These are phyloP conservation scores for Drosophila seclusa DNA, from an alignment of 2,888 invertebrate species.

Conservation along the genomic window DNA sequence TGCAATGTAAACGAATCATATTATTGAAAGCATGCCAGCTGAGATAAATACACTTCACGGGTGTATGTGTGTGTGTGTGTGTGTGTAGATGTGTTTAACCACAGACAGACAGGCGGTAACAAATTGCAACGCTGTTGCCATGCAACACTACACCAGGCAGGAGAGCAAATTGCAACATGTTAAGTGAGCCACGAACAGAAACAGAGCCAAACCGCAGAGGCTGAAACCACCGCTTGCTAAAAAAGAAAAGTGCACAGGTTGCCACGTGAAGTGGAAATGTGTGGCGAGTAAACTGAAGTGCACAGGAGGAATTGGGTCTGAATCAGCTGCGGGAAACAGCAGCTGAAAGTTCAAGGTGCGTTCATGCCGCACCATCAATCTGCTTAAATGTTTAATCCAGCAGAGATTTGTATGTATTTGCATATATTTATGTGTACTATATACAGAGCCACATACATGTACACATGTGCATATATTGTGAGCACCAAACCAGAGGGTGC, in stretches of 20 bases:
- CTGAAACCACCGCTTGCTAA: slow-evolving; percentile 24
- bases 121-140: slow-evolving; percentile 40
- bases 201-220: slow-evolving; percentile 33
- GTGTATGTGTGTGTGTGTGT: background rate
- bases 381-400: slow-evolving; percentile 78
- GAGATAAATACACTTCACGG: slow-evolving; percentile 29
- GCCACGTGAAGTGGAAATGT: slow-evolving; percentile 48
- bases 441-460: background rate
- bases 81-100: slow-evolving; percentile 42
- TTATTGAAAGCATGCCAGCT: slow-evolving; percentile 21
- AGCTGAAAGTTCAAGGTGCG: slow-evolving; percentile 71
- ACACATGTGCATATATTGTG: slow-evolving; percentile 6
- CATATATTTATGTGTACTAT: slow-evolving; percentile 20
- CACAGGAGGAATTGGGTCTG: background rate
- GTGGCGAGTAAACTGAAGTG: slow-evolving; percentile 30
- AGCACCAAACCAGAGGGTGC: slow-evolving; percentile 34
- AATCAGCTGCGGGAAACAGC: background rate
- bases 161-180: slow-evolving; percentile 34
- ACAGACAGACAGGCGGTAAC: slow-evolving; percentile 53
- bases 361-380: slow-evolving; percentile 68
- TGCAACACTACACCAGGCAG: slow-evolving; percentile 15
- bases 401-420: slow-evolving; percentile 64
- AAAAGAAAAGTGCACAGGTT: slow-evolving; percentile 39
- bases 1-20: slow-evolving; percentile 30
- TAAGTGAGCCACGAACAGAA: slow-evolving; percentile 28